Evolutionary conservation across 1,140 invertebrate genomes (phyloP).

Genomic region (Adoxophyes honmai): DNA sequence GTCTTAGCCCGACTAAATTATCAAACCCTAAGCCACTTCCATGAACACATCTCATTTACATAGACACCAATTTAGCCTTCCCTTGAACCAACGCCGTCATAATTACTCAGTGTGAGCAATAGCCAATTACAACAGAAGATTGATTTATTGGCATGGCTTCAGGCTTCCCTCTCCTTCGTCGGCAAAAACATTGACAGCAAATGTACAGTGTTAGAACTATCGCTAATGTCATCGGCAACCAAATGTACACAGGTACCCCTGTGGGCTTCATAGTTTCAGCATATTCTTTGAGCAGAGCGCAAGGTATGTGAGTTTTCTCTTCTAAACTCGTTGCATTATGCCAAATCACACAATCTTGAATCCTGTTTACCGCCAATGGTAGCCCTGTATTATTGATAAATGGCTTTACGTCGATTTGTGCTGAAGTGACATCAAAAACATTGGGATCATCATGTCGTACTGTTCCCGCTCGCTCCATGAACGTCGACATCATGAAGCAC

Average conservation of each 20-base stretch:
- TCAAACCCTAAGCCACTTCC: neutral
- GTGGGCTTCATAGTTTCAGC: constrained; percentile 59
- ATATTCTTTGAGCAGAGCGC: constrained; percentile 55
- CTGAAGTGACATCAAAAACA: constrained; percentile 46
- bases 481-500: constrained; percentile 59
- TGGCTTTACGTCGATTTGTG: constrained; percentile 49
- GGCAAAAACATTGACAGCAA: constrained; percentile 47
- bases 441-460: constrained; percentile 22
- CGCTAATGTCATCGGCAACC: constrained; percentile 49
- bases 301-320: constrained; percentile 46
- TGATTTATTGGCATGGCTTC: constrained; percentile 43
- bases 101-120: constrained; percentile 14
- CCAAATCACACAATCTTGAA: constrained; percentile 60
- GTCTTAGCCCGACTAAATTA: no score
- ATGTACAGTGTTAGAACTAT: constrained; percentile 42
- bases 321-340: constrained; percentile 48
- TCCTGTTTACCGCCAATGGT: constrained; percentile 40
- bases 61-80: neutral
- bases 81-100: neutral
- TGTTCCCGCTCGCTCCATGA: constrained; percentile 39
- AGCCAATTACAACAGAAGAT: neutral
- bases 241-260: constrained; percentile 59
- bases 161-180: constrained; percentile 35
- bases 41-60: constrained; percentile 4
- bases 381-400: constrained; percentile 37